These are phyloP conservation scores for Egretta garzetta DNA, from an alignment of 2,113 vertebrate genomes.

Conservation along the genomic window DNA sequence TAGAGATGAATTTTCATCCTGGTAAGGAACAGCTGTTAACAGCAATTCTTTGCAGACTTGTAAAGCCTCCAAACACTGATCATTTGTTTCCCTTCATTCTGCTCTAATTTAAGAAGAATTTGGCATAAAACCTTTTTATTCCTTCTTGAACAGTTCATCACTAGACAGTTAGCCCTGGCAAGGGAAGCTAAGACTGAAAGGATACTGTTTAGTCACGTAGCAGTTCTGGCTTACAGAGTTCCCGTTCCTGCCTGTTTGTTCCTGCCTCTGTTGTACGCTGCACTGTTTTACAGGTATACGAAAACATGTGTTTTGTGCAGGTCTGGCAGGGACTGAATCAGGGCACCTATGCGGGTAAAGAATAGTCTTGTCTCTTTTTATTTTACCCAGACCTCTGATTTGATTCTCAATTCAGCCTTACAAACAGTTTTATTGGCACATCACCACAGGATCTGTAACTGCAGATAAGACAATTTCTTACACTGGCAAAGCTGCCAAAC, in stretches of 20 bases:
- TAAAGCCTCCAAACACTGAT: background rate
- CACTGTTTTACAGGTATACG: background rate
- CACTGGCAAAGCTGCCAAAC: background rate
- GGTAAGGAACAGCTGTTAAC: background rate
- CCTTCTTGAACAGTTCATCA: background rate
- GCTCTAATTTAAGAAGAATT: background rate
- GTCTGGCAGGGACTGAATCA: background rate
- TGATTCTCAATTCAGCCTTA: background rate
- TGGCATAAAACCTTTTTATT: background rate
- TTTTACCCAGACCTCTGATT: background rate
- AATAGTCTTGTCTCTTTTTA: background rate
- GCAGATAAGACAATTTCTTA: constrained; percentile 5
- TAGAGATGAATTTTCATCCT: background rate
- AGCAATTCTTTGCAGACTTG: background rate
- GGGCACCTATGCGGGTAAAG: background rate
- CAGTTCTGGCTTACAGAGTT: background rate
- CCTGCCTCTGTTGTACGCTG: background rate
- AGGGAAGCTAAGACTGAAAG: background rate
- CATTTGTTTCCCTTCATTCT: background rate
- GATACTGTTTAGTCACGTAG: accelerated
- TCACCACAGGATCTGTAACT: background rate
- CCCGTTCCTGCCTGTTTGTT: background rate
- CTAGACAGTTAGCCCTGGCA: background rate
- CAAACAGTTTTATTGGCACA: background rate
- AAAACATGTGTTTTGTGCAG: background rate